phyloP scores from a whole-genome alignment of 2,797 vertebrate species.

The Choloepus didactylus region DNA sequence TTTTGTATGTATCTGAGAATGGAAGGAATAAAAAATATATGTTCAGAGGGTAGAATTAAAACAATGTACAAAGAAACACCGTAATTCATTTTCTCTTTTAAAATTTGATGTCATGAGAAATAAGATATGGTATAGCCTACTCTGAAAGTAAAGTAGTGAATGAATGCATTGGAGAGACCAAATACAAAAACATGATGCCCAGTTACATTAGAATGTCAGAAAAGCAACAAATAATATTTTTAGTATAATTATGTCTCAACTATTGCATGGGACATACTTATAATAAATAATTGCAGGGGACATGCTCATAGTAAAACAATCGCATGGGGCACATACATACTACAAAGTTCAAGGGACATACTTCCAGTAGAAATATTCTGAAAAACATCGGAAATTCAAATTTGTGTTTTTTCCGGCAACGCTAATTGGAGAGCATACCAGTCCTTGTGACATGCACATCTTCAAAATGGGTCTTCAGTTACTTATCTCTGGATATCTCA shows the following conservation, averaged over 20 bases:
- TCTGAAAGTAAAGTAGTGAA: not conserved
- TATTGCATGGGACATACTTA: not conserved
- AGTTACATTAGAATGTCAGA: not conserved
- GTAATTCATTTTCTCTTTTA: not conserved
- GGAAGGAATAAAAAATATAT: not conserved
- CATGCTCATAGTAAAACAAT: not conserved
- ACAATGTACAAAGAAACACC: not conserved
- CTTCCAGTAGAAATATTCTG: not conserved
- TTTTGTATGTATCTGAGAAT: constrained; percentile 9
- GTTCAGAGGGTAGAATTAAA: not conserved
- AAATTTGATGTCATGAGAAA: not conserved
- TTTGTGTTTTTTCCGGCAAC: not conserved
- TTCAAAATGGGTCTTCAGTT: not conserved
- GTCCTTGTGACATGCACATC: accelerated
- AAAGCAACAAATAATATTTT: not conserved
- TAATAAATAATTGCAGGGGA: not conserved
- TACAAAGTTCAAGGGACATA: not conserved
- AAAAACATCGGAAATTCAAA: not conserved
- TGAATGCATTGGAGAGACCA: not conserved
- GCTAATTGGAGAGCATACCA: not conserved
- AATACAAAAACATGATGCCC: not conserved
- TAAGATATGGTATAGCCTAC: not conserved
- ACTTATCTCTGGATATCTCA: not conserved
- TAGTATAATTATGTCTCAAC: not conserved
- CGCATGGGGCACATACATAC: not conserved